Percentiles rank a stretch among this genome's conserved stretches.
phyloP scores from a whole-genome alignment of 2,797 vertebrate species.

The Sebastes paucispinis region DNA sequence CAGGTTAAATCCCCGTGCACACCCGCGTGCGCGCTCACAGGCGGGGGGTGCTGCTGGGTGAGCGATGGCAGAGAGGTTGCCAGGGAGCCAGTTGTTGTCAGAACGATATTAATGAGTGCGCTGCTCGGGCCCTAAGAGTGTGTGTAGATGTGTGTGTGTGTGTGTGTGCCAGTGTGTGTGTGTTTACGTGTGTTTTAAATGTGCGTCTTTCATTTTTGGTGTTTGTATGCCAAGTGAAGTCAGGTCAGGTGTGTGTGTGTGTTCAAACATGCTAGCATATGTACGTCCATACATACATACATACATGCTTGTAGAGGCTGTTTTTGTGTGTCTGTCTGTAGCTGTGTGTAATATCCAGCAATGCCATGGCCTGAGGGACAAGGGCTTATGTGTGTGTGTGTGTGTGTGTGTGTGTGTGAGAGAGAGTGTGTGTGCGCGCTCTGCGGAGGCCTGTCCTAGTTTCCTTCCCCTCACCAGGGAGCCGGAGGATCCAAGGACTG shows the following conservation, averaged over 20 bases:
- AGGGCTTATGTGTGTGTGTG: slow-evolving; percentile 59
- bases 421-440: slow-evolving; percentile 58
- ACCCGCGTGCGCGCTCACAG: slow-evolving; percentile 56
- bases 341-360: slow-evolving; percentile 70
- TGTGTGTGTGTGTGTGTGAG: slow-evolving; percentile 53
- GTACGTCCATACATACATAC: slow-evolving; percentile 28
- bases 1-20: slow-evolving; percentile 81
- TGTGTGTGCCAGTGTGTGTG: background rate
- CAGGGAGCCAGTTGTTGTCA: slow-evolving; percentile 85
- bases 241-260: background rate
- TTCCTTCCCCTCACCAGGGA: slow-evolving; percentile 84
- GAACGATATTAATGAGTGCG: slow-evolving; percentile 85
- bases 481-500: slow-evolving; percentile 84
- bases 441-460: slow-evolving; percentile 87
- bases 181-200: slow-evolving; percentile 11
- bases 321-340: slow-evolving; percentile 61
- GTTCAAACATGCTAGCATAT: slow-evolving; percentile 16
- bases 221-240: slow-evolving; percentile 24
- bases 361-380: slow-evolving; percentile 77
- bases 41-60: slow-evolving; percentile 78
- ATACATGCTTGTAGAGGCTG: slow-evolving; percentile 27
- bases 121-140: slow-evolving; percentile 68
- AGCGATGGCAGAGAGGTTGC: slow-evolving; percentile 82
- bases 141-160: slow-evolving; percentile 9
- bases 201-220: slow-evolving; percentile 29